Conservation (phyloP, 2,888 invertebrate genomes). For the Napeogenes sylphis region DNA sequence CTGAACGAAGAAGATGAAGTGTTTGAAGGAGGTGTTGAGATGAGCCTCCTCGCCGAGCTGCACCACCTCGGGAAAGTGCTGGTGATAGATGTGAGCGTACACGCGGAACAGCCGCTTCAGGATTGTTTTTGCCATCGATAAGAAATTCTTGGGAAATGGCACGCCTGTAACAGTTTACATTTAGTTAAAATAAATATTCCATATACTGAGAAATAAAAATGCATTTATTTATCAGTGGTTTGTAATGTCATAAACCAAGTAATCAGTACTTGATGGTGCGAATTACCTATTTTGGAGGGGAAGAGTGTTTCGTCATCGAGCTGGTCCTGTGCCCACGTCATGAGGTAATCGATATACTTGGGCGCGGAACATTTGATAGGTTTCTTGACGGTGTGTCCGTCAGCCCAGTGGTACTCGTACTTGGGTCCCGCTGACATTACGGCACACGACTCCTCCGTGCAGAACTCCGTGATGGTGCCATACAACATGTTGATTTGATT, state of each 20-base stretch:
- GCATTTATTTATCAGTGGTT: no score
- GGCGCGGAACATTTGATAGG: conserved; percentile 99
- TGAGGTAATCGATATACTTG: conserved; percentile 98
- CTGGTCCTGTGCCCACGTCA: conserved; percentile 99
- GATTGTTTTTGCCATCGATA: conserved; percentile 97
- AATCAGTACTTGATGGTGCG: not conserved
- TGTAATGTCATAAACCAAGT: no score
- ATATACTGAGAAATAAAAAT: no score
- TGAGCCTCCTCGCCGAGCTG: conserved; percentile 99
- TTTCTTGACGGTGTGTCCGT: conserved; percentile 98
- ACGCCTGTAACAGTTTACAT: conserved; percentile 79
- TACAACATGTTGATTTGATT: conserved; percentile 99
- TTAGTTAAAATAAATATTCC: not conserved
- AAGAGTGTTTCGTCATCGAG: conserved; percentile 98
- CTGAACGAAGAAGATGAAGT: conserved; percentile 99
- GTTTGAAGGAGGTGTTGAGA: conserved; percentile 99
- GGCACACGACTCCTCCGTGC: conserved; percentile 96
- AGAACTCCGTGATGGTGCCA: conserved; percentile 99
- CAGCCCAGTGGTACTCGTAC: conserved; percentile 99
- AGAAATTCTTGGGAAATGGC: conserved; percentile 98
- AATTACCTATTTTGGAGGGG: conserved; percentile 92
- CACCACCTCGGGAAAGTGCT: conserved; percentile 98
- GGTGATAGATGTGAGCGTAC: conserved; percentile 99
- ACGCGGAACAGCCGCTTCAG: conserved; percentile 98
- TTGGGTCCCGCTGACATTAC: conserved; percentile 99